These are phyloP conservation scores for Cossypha dichroa DNA, from an alignment of 2,797 vertebrate species.

Conservation along the genomic window DNA sequence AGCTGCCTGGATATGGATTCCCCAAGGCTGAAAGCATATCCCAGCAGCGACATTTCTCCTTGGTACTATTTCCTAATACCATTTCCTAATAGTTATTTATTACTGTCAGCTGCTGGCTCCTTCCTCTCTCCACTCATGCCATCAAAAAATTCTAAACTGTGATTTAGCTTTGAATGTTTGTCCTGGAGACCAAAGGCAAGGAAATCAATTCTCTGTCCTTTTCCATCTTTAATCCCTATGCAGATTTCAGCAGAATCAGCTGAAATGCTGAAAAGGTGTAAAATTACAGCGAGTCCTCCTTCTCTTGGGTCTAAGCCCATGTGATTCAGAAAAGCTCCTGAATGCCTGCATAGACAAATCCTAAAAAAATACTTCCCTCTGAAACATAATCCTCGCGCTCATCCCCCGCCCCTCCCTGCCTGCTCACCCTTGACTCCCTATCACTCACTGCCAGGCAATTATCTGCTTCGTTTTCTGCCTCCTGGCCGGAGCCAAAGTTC, in stretches of 20 bases:
- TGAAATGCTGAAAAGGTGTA: conserved; percentile 40
- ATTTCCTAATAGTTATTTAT: conserved; percentile 52
- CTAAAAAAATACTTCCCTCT: conserved; percentile 54
- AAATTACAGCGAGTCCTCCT: neutral
- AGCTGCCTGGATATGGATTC: neutral
- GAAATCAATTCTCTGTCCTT: neutral
- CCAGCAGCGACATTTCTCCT: conserved; percentile 14
- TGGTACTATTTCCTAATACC: conserved; percentile 23
- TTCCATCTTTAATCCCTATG: neutral
- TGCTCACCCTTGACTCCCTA: conserved; percentile 29
- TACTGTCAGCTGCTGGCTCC: conserved; percentile 23
- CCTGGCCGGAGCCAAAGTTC: conserved; percentile 30
- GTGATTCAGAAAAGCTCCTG: conserved; percentile 22
- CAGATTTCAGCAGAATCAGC: conserved; percentile 24
- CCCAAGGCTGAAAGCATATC: neutral
- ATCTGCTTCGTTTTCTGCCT: conserved; percentile 28
- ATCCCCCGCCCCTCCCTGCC: neutral
- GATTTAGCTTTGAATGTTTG: neutral
- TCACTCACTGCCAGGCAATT: conserved; percentile 61
- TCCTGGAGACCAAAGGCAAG: neutral
- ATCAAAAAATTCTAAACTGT: neutral
- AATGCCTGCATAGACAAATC: conserved; percentile 38
- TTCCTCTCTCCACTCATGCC: neutral
- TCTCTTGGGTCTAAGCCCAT: neutral
- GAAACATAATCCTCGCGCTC: conserved; percentile 37